Evolutionary conservation across 2,888 invertebrate genomes (phyloP).

Genomic region (Steromphala cineraria): DNA sequence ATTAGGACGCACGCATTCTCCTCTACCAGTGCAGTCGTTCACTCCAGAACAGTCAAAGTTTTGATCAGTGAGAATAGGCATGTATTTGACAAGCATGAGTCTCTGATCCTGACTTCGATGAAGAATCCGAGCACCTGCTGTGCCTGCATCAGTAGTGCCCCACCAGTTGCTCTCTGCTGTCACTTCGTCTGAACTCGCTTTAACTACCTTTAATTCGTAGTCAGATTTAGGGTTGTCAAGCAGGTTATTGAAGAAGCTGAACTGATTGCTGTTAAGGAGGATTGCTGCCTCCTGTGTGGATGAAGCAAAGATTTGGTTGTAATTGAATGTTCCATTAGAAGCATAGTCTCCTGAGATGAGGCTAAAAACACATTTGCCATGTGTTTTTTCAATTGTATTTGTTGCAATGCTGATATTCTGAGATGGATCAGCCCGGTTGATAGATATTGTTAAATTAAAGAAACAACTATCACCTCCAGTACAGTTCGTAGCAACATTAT

Average conservation of each 20-base stretch:
- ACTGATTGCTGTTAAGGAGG: constrained; percentile 14
- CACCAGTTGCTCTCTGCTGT: constrained; percentile 39
- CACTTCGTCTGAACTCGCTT: constrained; percentile 22
- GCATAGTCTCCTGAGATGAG: constrained; percentile 10
- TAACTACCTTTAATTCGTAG: constrained; percentile 33
- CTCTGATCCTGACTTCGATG: constrained; percentile 25
- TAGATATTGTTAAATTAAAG: constrained; percentile 2
- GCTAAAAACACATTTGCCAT: constrained; percentile 22
- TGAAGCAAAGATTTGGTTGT: constrained; percentile 30
- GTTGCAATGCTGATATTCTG: constrained; percentile 27
- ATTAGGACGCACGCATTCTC: constrained; percentile 39
- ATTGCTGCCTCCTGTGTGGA: constrained; percentile 2
- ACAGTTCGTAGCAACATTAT: constrained; percentile 26
- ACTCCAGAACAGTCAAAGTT: constrained; percentile 37
- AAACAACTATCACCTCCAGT: constrained; percentile 17
- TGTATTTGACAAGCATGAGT: constrained; percentile 25
- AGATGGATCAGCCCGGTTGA: neutral
- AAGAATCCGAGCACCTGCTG: constrained; percentile 26
- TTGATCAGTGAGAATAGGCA: constrained; percentile 30
- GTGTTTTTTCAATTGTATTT: constrained; percentile 30
- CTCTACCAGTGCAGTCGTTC: constrained; percentile 35
- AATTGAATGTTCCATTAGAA: constrained; percentile 26
- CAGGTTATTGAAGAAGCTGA: constrained; percentile 36
- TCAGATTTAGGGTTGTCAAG: constrained; percentile 36
- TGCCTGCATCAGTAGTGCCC: constrained; percentile 29